Conservation (phyloP, 1,140 invertebrate species). For the Cydia amplana region DNA sequence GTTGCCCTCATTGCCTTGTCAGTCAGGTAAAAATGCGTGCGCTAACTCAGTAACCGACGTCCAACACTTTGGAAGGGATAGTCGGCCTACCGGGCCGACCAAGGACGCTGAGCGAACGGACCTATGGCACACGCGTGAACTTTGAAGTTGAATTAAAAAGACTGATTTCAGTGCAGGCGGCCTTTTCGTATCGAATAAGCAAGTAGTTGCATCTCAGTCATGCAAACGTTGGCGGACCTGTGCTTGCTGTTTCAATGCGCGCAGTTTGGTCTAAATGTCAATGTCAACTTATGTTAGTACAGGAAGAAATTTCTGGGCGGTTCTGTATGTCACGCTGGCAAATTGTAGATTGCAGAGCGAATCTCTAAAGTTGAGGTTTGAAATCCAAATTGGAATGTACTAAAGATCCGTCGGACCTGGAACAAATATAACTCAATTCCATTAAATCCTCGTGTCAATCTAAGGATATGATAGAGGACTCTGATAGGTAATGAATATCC, state of each 20-base stretch:
- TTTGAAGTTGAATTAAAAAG: constrained; percentile 43
- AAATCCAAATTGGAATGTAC: too few species aligned
- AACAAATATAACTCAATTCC: too few species aligned
- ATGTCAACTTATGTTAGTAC: constrained; percentile 59
- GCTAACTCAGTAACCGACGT: neutral
- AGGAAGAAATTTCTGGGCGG: constrained; percentile 64
- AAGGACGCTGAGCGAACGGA: constrained; percentile 63
- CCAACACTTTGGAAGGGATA: constrained; percentile 61
- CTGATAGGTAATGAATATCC: too few species aligned
- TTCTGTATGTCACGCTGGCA: constrained; percentile 40
- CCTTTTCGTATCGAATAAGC: constrained; percentile 43
- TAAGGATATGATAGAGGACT: too few species aligned
- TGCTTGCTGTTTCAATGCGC: constrained; percentile 31
- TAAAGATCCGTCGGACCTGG: too few species aligned
- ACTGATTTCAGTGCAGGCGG: constrained; percentile 50
- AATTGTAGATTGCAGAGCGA: neutral
- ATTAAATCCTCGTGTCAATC: too few species aligned
- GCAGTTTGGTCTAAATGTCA: constrained; percentile 63
- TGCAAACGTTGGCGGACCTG: constrained; percentile 42
- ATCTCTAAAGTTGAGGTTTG: too few species aligned
- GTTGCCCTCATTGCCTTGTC: neutral
- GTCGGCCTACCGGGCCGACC: constrained; percentile 53
- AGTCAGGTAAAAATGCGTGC: neutral
- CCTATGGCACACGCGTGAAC: constrained; percentile 50
- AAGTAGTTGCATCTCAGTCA: constrained; percentile 37